phyloP scores from a whole-genome alignment of 2,888 invertebrate genomes.

The Diarsia dahlii region DNA sequence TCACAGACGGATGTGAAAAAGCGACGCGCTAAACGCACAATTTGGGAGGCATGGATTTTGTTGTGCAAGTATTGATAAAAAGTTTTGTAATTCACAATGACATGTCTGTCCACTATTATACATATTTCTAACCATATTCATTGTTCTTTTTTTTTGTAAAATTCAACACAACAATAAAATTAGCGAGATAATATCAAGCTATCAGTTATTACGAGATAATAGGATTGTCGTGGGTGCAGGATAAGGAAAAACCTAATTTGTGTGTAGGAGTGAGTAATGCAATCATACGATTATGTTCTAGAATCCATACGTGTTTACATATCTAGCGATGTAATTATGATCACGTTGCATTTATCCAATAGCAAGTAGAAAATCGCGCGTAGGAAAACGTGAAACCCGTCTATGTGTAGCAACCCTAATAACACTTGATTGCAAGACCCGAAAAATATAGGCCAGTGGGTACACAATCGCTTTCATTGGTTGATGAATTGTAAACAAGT shows the following conservation, averaged over 20 bases:
- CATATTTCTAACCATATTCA: constrained; percentile 7
- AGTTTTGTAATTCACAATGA: constrained; percentile 26
- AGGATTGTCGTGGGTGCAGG: constrained; percentile 54
- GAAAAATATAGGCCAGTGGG: constrained; percentile 77
- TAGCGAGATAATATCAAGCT: constrained; percentile 51
- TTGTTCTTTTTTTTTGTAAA: constrained; percentile 32
- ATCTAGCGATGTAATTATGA: constrained; percentile 12
- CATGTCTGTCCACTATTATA: not conserved
- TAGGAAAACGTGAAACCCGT: not conserved
- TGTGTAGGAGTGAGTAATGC: constrained; percentile 49
- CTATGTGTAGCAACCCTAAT: constrained; percentile 52
- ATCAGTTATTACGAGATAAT: constrained; percentile 54
- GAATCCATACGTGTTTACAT: constrained; percentile 26
- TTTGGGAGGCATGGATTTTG: not conserved
- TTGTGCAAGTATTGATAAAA: constrained; percentile 4
- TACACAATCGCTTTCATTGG: constrained; percentile 75
- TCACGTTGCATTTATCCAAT: constrained; percentile 18
- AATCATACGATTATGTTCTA: constrained; percentile 44
- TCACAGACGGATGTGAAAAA: constrained; percentile 31
- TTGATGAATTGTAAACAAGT: constrained; percentile 79
- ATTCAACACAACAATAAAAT: constrained; percentile 42
- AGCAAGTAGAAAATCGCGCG: constrained; percentile 16
- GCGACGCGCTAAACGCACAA: constrained; percentile 1
- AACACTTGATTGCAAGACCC: constrained; percentile 67
- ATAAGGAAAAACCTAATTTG: constrained; percentile 58